Evolutionary conservation across 2,113 vertebrate genomes (phyloP), one percentile per base, ranked within the genome.

Genomic region (Nannospalax galili): DNA sequence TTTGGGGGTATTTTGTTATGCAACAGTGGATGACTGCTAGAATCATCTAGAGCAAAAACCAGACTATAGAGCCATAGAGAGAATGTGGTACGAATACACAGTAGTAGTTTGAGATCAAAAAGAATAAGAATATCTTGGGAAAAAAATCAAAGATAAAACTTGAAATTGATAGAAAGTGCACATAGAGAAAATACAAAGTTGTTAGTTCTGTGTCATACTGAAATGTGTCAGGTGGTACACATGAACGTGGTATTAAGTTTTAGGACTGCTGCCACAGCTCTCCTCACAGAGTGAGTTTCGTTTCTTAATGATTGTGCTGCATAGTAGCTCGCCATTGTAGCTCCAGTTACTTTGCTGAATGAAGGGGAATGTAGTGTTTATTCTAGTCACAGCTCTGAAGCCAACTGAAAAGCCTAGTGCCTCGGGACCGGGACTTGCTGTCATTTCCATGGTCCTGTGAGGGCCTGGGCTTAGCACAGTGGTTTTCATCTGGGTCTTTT

Each of bases 111-210:
- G 67, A 75, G 26, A 84, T 87, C 75, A 72, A 88, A 74, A 94
- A 90, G 42, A 42, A 85, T 62, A 11, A 95, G 37, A 92, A 15
- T 72, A 86, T 80, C 79, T 60, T 37, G 52, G 62, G 45, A 75
- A 75, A 92, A 45, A 73, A 95, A 48, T 92, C 60, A 84, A 69
- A 91, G 40, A 58, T 93, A 81, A 97, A 92, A 79, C 24, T 78
- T 82, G 35, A 90, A 77, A 19, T 67, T 92, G 32, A 16, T 80
- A 65, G 60, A 84, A 91, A 88, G 69, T 93, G 2, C 16, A 60
- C 26, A 32, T 52, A 52, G 28, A 62, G 19, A 77, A 42, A 67
- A 89, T 79, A 56, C 48, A 5, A 65, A 62, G 42, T 17, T 26
- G 9, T 88, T 58, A 9, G 70, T 65, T 86, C 32, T 84, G 26